phyloP scores from a whole-genome alignment of 2,797 vertebrate species.

The Cyprinodon diabolis region DNA sequence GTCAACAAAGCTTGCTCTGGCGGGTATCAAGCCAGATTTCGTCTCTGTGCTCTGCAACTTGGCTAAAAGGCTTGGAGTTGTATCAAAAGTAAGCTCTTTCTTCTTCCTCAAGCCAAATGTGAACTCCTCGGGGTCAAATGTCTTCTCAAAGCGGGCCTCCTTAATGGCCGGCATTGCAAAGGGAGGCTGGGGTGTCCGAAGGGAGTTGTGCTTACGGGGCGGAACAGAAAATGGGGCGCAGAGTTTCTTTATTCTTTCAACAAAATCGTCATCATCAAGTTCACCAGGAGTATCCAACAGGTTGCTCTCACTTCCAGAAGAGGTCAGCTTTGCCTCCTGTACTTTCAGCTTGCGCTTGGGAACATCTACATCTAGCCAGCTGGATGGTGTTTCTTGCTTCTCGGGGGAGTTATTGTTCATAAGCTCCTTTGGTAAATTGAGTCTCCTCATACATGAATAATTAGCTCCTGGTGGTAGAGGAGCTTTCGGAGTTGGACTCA shows the following conservation, averaged over 20 bases:
- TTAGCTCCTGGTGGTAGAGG: conserved; percentile 35
- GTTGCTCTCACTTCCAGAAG: conserved; percentile 81
- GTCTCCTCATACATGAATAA: conserved; percentile 56
- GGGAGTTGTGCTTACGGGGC: conserved; percentile 86
- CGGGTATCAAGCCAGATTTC: conserved; percentile 78
- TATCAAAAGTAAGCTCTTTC: conserved; percentile 65
- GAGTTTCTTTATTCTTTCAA: conserved; percentile 89
- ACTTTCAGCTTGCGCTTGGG: conserved; percentile 62
- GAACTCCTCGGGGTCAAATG: conserved; percentile 89
- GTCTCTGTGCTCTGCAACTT: conserved; percentile 81
- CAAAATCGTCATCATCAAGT: conserved; percentile 87
- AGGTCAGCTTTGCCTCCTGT: conserved; percentile 65
- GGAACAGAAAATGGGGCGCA: conserved; percentile 86
- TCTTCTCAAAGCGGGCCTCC: conserved; percentile 90
- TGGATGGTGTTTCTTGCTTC: conserved; percentile 68
- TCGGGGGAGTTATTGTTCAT: conserved; percentile 42
- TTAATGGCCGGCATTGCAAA: conserved; percentile 92
- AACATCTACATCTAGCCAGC: conserved; percentile 81
- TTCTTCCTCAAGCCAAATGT: conserved; percentile 88
- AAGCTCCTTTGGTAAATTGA: conserved; percentile 25
- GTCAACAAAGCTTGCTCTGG: conserved; percentile 83
- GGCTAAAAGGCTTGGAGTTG: conserved; percentile 69
- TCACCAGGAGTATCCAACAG: conserved; percentile 85
- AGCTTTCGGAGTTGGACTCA: conserved; percentile 36
- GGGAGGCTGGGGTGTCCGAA: conserved; percentile 83